Evolutionary conservation across 1,140 invertebrate genomes (phyloP).

Genomic region (Neodiprion fabricii): DNA sequence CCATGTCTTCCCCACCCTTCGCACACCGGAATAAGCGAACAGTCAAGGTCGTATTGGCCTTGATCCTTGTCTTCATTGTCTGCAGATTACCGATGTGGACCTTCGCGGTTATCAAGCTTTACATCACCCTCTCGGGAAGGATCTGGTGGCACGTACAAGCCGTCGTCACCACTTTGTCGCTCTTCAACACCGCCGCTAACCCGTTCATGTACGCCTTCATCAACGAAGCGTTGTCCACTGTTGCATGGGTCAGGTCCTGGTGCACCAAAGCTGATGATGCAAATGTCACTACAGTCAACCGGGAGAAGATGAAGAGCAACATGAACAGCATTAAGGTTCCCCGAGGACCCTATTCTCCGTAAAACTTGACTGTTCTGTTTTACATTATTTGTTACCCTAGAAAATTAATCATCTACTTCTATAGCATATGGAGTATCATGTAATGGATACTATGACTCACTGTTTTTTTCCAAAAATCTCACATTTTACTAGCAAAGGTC

Average conservation of each 20-base stretch:
- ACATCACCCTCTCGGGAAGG: slow-evolving; percentile 38
- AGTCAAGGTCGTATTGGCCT: slow-evolving; percentile 61
- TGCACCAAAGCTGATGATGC: slow-evolving; percentile 2
- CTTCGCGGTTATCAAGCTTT: slow-evolving; percentile 57
- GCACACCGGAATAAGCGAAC: slow-evolving; percentile 61
- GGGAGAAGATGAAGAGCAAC: slow-evolving; percentile 10
- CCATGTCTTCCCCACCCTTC: slow-evolving; percentile 29
- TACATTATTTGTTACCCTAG: background rate
- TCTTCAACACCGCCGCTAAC: slow-evolving; percentile 63
- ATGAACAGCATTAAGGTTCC: slow-evolving; percentile 24
- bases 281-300: background rate
- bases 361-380: background rate
- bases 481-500: no score
- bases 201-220: slow-evolving; percentile 66
- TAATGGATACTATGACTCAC: no score
- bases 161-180: slow-evolving; percentile 55
- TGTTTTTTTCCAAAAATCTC: no score
- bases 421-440: no score
- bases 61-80: slow-evolving; percentile 61
- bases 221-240: slow-evolving; percentile 54
- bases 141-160: slow-evolving; percentile 59
- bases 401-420: background rate
- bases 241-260: slow-evolving; percentile 19
- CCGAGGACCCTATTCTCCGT: slow-evolving; percentile 27
- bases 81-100: slow-evolving; percentile 64